These are phyloP conservation scores for cattle (Bos taurus) DNA, from an alignment of 2,113 vertebrate species.

Conservation along the genomic window DNA sequence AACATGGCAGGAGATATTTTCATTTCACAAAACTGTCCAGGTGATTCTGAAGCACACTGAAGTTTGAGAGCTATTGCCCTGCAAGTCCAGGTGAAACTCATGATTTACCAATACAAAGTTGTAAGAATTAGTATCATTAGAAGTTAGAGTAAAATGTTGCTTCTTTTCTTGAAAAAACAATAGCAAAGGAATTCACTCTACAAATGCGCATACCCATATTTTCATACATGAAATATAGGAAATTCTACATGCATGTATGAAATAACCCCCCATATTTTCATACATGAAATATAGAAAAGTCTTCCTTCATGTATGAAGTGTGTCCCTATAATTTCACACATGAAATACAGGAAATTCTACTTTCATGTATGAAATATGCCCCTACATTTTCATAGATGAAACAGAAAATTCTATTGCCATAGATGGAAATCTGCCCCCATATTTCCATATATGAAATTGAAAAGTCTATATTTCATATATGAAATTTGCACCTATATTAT, in stretches of 20 bases:
- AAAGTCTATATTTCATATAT: background rate
- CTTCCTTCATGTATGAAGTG: background rate
- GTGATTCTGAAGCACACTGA: background rate
- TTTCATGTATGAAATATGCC: background rate
- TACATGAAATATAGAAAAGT: background rate
- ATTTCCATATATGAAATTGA: background rate
- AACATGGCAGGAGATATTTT: background rate
- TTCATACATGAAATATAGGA: background rate
- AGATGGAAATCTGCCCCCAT: background rate
- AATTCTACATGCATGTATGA: background rate
- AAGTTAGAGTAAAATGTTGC: background rate
- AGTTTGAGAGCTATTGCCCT: background rate
- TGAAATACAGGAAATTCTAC: background rate
- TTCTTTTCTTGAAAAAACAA: background rate
- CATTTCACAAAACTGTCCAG: background rate
- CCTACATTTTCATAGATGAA: background rate
- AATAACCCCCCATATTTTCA: background rate
- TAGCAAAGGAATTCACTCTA: background rate
- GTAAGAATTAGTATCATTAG: background rate
- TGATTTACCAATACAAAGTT: background rate
- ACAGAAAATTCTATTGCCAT: background rate
- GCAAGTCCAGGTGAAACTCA: background rate
- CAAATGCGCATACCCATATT: background rate
- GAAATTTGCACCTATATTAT: background rate
- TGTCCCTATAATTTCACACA: background rate